Percentiles rank a stretch among this genome's conserved stretches.
Evolutionary conservation across 1,140 invertebrate genomes (phyloP).

Genomic region (Drosophila chauvacae): DNA sequence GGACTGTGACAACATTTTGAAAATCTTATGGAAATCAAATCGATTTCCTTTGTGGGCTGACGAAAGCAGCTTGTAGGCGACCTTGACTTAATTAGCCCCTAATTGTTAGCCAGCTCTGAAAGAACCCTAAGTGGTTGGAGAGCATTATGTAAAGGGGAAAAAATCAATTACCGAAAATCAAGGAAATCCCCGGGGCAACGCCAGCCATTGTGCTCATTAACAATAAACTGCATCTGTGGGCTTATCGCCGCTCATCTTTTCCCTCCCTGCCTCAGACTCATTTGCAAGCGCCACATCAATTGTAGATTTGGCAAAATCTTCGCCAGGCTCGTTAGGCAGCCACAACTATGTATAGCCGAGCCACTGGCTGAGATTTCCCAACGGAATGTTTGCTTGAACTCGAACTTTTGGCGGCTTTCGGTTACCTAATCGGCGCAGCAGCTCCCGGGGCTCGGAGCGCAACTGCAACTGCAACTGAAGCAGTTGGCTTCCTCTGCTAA

Average conservation of each 20-base stretch:
- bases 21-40: conserved; percentile 54
- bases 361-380: conserved; percentile 42
- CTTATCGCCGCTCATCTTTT: conserved; percentile 19
- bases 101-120: conserved; percentile 26
- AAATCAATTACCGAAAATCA: conserved; percentile 31
- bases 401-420: conserved; percentile 67
- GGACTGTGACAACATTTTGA: conserved; percentile 22
- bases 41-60: conserved; percentile 38
- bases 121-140: conserved; percentile 1
- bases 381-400: conserved; percentile 73
- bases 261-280: conserved; percentile 4
- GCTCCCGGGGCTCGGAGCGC: conserved; percentile 39
- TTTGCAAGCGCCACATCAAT: conserved; percentile 29
- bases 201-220: conserved; percentile 19
- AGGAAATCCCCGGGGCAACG: conserved; percentile 22
- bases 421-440: conserved; percentile 67
- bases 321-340: conserved; percentile 38
- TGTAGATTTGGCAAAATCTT: conserved; percentile 44
- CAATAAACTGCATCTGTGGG: conserved; percentile 10
- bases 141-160: neutral
- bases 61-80: conserved; percentile 26
- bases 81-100: conserved; percentile 57
- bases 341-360: neutral
- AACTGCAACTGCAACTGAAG: conserved; percentile 38
- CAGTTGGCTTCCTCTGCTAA: conserved; percentile 73